Evolutionary conservation across 30 jellyfish, hydroid and myxozoan species (phyloP), one percentile per base, ranked within the genome.

Genomic region (Mastigias papua): DNA sequence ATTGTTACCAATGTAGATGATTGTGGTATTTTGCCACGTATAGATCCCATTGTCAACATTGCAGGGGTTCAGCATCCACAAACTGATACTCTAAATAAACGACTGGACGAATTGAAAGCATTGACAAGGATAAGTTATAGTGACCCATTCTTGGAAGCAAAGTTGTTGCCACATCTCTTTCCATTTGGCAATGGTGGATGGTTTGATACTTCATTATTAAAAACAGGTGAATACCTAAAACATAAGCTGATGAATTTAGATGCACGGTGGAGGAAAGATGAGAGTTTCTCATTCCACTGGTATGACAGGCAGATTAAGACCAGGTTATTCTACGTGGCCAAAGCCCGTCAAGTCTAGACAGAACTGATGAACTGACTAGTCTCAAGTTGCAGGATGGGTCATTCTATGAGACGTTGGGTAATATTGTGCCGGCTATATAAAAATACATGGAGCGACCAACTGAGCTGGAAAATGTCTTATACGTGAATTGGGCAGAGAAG

Each of bases 161-260:
- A 73, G 35, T 22, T 69, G 27, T 69, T 60, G 81, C 81, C 81
- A 17, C 81, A 69, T 35, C 25, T 69, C 4, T 30, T 69, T 35
- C 85, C 85, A 9, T 73, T 33, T 22, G 42, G 71, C 10, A 73
- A 22, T 11, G 85, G 85, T 21, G 69, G 85, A 3, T 73, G 72
- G 85, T 23, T 16, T 11, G 7, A 23, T 23, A 71, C 23, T 21
- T 0, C 85, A 72, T 34, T 22, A 34, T 29, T 65, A 25, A n/a
- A n/a, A n/a, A n/a, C n/a, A n/a, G n/a, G n/a, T n/a, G n/a, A n/a
- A n/a, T n/a, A n/a, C n/a, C n/a, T 74, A 16, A 74, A 74, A 48
- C 86, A 74, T 42, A 48, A 23, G 86, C 73, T 74, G 8, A 2
- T 74, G 72, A 74, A 74, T n/a, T 11, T n/a, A 48, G 86, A 74